These are phyloP conservation scores for Bufotes viridis DNA, from an alignment of 2,797 vertebrate species.

Conservation along the genomic window DNA sequence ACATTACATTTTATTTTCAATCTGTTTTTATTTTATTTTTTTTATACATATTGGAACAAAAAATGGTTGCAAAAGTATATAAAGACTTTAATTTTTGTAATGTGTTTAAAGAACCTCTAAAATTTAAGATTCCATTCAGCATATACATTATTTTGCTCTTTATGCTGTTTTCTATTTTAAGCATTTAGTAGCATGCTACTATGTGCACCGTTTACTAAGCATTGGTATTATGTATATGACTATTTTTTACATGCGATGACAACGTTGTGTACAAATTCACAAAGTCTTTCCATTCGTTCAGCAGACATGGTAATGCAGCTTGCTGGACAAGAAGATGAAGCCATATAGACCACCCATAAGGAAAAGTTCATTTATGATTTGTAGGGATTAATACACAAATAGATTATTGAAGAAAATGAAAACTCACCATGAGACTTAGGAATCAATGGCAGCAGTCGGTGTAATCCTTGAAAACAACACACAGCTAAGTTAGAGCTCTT, in stretches of 20 bases:
- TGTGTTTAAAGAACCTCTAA: too few relatives aligned
- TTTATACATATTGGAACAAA: too few relatives aligned
- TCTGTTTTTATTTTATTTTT: too few relatives aligned
- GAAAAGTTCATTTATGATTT: constrained; percentile 38
- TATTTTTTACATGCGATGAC: neutral
- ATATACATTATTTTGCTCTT: too few relatives aligned
- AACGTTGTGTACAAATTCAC: neutral
- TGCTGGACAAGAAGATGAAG: neutral
- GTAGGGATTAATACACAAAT: constrained; percentile 30
- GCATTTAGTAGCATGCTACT: neutral
- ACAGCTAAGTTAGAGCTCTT: constrained; percentile 1
- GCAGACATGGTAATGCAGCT: neutral
- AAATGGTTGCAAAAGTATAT: too few relatives aligned
- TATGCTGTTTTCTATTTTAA: too few relatives aligned
- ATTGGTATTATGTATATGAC: neutral
- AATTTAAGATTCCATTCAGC: too few relatives aligned
- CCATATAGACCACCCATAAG: constrained; percentile 14
- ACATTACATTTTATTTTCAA: too few relatives aligned
- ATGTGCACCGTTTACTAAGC: neutral
- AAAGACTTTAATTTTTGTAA: too few relatives aligned
- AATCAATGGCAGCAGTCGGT: constrained; percentile 38
- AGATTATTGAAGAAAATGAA: constrained; percentile 29
- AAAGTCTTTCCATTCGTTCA: neutral
- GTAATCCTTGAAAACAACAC: constrained; percentile 43
- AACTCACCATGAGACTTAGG: neutral